Conservation (phyloP, 2,888 invertebrate genomes). For the Argyresthia albistria region DNA sequence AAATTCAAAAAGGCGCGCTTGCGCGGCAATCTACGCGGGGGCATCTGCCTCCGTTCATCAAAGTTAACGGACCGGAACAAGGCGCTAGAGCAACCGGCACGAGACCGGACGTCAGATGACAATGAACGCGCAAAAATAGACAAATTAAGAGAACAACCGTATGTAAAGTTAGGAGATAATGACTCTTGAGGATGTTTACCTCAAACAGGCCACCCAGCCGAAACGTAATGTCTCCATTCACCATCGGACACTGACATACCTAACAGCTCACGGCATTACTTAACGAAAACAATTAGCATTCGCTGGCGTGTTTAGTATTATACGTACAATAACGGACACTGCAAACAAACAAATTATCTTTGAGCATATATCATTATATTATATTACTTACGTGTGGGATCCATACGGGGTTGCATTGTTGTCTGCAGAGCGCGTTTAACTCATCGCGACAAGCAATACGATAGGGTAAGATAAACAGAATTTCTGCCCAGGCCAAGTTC, state of each 20-base stretch:
- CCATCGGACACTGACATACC: constrained; percentile 1
- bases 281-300: not conserved
- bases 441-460: constrained; percentile 8
- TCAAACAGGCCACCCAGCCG: constrained; percentile 28
- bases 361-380: no score
- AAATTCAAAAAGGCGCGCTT: constrained; percentile 8
- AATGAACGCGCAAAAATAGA: not conserved
- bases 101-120: not conserved
- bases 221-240: constrained; percentile 17
- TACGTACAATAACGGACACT: no score
- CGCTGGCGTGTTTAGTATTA: not conserved
- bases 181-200: constrained; percentile 18
- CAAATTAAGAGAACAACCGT: no score
- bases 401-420: not conserved
- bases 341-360: no score
- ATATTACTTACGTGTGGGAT: not conserved
- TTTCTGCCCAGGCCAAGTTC: constrained; percentile 36
- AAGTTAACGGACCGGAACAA: constrained; percentile 53
- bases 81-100: constrained; percentile 23
- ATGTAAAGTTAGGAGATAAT: no score
- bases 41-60: constrained; percentile 44
- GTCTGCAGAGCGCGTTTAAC: not conserved
- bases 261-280: not conserved
- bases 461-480: constrained; percentile 35
- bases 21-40: constrained; percentile 26